These are phyloP conservation scores for Trichechus manatus DNA, from an alignment of 2,113 vertebrate species.

Conservation along the genomic window DNA sequence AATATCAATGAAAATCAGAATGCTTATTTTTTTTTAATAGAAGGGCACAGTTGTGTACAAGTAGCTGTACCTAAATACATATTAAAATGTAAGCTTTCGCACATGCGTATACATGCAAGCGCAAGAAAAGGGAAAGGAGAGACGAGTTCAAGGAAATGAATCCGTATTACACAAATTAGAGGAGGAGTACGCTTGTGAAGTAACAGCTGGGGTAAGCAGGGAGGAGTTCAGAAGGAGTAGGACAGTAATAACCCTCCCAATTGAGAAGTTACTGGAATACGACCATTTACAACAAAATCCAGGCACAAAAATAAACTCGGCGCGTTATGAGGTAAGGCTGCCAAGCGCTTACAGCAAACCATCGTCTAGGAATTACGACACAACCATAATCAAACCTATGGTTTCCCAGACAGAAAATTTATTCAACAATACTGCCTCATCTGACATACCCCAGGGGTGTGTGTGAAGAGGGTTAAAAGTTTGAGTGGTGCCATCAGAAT, in stretches of 20 bases:
- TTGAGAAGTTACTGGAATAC: not conserved
- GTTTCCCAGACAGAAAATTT: not conserved
- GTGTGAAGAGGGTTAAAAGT: rapidly evolving
- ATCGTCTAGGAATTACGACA: not conserved
- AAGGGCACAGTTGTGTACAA: rapidly evolving
- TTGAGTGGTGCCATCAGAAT: not conserved
- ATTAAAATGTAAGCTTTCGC: not conserved
- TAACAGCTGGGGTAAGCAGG: not conserved
- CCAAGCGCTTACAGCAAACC: not conserved
- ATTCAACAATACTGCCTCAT: not conserved
- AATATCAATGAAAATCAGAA: not conserved
- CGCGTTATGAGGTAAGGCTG: not conserved
- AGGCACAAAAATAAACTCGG: not conserved
- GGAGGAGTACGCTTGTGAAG: not conserved
- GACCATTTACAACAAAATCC: not conserved
- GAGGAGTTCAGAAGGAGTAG: not conserved
- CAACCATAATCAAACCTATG: not conserved
- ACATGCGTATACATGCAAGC: too few species aligned
- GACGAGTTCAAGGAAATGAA: not conserved
- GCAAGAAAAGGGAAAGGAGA: not conserved
- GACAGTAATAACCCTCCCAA: not conserved
- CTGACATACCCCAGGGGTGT: not conserved
- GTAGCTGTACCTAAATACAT: not conserved
- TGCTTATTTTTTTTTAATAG: not conserved
- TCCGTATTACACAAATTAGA: not conserved